Evolutionary conservation across 2,888 invertebrate genomes (phyloP), one percentile per base, ranked within the genome.

Genomic region (Diplazon laetatorius): DNA sequence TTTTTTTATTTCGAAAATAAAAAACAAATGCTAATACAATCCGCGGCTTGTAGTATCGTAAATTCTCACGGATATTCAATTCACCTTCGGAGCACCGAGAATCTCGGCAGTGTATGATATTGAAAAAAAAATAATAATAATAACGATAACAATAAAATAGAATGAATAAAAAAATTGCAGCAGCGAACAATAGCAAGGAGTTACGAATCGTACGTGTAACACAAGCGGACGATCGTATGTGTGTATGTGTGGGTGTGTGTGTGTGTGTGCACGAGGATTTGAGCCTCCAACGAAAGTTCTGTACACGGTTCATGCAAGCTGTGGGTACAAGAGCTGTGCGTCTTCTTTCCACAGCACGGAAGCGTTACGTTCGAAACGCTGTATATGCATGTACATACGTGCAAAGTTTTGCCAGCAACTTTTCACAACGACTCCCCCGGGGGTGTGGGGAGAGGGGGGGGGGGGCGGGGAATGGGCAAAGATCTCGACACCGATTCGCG

Each of bases 281-380:
- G 25, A 52, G 65, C 35, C 70, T 63, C 63, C 25, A 80, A 83
- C 79, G 83, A 87, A 89, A 87, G 81, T 88, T 86, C 79, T 80
- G 82, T 83, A 84, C 66, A 55, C 66, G 70, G 60, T 83, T 86
- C 85, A 84, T 86, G 84, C 85, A 88, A 88, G 87, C 85, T 86
- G 86, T 83, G 82, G 80, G 78, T 84, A 83, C 84, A 81, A 81
- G 80, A 9, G 50, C 39, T 30, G 80, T n/a, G n/a, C n/a, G n/a
- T n/a, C n/a, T n/a, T 82, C 82, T 86, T 86, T 85, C 82, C 81
- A 82, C 78, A 82, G 80, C 76, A 72, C 75, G 76, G 66, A 68
- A 44, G 75, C 76, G 69, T 74, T 71, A 66, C 73, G 52, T 46
- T 69, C 63, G 68, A 46, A 73, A 78, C 52, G 50, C 42, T 65